A percentile compares a stretch with the other conserved stretches of the same genome.
These are phyloP conservation scores for Phrynocephalus vlangalii DNA, from an alignment of 2,797 vertebrate species.

Conservation along the genomic window DNA sequence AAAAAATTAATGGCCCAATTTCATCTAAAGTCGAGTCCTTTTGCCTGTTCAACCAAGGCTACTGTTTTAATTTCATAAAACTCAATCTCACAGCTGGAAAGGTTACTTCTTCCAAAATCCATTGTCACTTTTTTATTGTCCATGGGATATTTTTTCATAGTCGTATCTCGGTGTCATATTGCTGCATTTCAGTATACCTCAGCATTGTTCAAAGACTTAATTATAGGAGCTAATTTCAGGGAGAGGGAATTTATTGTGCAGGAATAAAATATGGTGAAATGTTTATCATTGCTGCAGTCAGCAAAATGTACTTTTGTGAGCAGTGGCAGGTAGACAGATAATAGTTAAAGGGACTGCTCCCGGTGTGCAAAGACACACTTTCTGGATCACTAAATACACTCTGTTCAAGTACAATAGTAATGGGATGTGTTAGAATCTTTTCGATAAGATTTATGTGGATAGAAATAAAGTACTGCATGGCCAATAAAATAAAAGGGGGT, in stretches of 20 bases:
- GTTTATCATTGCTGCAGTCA: conserved; percentile 59
- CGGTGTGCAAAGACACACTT: conserved; percentile 52
- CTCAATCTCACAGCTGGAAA: not conserved
- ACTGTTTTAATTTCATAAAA: conserved; percentile 11
- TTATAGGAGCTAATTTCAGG: conserved; percentile 68
- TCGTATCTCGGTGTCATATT: conserved; percentile 59
- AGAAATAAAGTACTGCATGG: conserved; percentile 23
- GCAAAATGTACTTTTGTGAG: conserved; percentile 47
- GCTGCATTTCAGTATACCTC: conserved; percentile 45
- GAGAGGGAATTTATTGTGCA: conserved; percentile 54
- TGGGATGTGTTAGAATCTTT: conserved; percentile 20
- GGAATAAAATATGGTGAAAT: conserved; percentile 67
- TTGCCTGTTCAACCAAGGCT: not conserved
- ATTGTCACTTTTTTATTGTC: not conserved
- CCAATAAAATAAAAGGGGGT: conserved; percentile 46
- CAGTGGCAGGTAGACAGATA: conserved; percentile 51
- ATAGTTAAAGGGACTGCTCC: conserved; percentile 36
- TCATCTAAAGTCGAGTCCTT: not conserved
- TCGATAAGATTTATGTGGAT: conserved; percentile 39
- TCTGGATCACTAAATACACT: conserved; percentile 55
- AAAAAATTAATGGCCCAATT: not conserved
- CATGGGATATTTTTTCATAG: conserved; percentile 40
- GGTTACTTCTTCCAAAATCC: not conserved
- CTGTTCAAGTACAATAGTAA: conserved; percentile 47
- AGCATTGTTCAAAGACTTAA: conserved; percentile 65